These are phyloP conservation scores for Acyrthosiphon pisum DNA, from an alignment of 1,140 invertebrate genomes.

Conservation along the genomic window DNA sequence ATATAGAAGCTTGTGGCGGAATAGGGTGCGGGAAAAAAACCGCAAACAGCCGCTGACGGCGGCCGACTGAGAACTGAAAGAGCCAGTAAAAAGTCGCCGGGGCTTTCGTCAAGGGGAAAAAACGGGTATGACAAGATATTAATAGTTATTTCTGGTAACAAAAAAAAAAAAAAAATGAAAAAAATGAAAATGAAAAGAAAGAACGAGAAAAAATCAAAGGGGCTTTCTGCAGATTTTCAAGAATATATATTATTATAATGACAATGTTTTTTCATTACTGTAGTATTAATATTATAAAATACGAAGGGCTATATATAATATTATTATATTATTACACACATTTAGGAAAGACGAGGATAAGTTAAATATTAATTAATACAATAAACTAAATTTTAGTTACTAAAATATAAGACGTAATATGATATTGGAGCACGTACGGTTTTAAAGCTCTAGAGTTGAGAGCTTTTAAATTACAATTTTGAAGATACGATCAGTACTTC, in stretches of 20 bases:
- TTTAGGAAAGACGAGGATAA: not conserved
- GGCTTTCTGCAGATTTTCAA: slow-evolving; percentile 48
- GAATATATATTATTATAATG: slow-evolving; percentile 53
- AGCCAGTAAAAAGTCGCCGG: slow-evolving; percentile 52
- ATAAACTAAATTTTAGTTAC: no score
- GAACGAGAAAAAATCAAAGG: slow-evolving; percentile 33
- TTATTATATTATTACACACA: not conserved
- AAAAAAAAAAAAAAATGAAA: slow-evolving; percentile 28
- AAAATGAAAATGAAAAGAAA: not conserved
- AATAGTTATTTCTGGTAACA: slow-evolving; percentile 53
- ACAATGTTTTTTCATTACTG: slow-evolving; percentile 5
- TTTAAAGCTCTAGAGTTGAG: not conserved
- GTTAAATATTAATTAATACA: not conserved
- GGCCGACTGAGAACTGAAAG: slow-evolving; percentile 13
- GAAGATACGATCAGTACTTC: not conserved
- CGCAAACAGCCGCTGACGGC: slow-evolving; percentile 26
- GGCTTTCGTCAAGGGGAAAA: slow-evolving; percentile 56
- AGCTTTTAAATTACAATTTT: not conserved
- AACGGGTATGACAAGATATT: slow-evolving; percentile 57
- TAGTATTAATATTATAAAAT: not conserved
- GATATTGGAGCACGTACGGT: not conserved
- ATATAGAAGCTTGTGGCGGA: not conserved
- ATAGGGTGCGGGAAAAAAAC: slow-evolving; percentile 30
- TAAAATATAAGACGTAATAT: no score
- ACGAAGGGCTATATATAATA: no score